phyloP scores from a whole-genome alignment of 2,888 invertebrate species.

The Fabriciana adippe region DNA sequence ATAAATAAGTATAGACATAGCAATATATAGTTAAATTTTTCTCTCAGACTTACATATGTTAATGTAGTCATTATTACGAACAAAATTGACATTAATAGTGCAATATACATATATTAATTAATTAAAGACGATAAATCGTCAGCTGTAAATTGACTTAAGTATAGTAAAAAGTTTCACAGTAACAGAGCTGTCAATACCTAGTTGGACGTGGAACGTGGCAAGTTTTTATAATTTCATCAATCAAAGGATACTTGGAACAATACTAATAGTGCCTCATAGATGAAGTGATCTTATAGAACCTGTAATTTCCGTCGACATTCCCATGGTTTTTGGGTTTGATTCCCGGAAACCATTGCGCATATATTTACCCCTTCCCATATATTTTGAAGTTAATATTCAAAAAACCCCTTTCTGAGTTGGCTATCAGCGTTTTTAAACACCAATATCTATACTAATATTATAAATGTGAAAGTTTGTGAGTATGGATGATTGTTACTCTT shows the following conservation, averaged over 20 bases:
- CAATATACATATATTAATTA: slow-evolving; percentile 6
- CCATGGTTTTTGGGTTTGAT: too few relatives aligned
- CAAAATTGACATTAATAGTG: slow-evolving; percentile 11
- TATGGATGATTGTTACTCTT: too few relatives aligned
- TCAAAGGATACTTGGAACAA: slow-evolving; percentile 14
- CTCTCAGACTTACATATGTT: too few relatives aligned
- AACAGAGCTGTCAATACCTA: slow-evolving; percentile 37
- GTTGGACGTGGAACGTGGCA: slow-evolving; percentile 25
- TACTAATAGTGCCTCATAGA: not conserved
- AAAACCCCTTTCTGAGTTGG: too few relatives aligned
- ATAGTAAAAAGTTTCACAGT: slow-evolving; percentile 30
- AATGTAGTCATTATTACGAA: not conserved
- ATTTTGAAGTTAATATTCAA: too few relatives aligned
- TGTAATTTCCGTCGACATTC: not conserved
- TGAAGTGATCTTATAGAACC: not conserved
- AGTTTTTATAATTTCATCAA: slow-evolving; percentile 34
- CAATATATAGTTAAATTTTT: not conserved
- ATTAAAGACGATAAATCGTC: slow-evolving; percentile 28
- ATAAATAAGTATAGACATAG: too few relatives aligned
- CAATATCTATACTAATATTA: too few relatives aligned
- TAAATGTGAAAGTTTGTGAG: too few relatives aligned
- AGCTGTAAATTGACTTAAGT: slow-evolving; percentile 24
- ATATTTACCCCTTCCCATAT: too few relatives aligned
- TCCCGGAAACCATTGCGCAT: too few relatives aligned
- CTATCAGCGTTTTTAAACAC: too few relatives aligned